Evolutionary conservation across 37 sponge, comb jelly and placozoan species (phyloP).

Genomic region (Aphrocallistes beatrix): DNA sequence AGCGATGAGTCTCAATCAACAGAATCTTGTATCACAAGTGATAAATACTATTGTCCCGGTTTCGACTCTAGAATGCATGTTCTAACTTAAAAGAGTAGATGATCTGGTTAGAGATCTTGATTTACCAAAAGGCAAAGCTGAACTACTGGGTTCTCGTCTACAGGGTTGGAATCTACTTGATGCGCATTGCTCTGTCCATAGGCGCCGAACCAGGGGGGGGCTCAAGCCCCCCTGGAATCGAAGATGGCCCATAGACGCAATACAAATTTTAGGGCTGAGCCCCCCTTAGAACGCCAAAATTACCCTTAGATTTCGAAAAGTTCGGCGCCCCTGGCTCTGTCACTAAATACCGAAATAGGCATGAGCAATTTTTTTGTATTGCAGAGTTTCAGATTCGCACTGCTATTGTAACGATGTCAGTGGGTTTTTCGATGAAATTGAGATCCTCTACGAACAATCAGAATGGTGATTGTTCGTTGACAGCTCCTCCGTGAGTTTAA

Average conservation of each 20-base stretch:
- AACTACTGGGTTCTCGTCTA: neutral
- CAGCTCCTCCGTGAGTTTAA: neutral
- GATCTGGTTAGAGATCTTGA: neutral
- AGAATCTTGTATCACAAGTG: neutral
- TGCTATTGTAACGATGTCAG: neutral
- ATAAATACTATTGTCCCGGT: neutral
- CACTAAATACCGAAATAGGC: neutral
- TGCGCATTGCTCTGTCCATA: neutral
- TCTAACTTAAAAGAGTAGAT: neutral
- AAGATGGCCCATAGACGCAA: too few relatives aligned
- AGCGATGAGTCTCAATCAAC: neutral
- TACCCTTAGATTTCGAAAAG: too few relatives aligned
- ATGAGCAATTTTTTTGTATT: neutral
- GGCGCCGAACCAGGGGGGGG: too few relatives aligned
- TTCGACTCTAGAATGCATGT: neutral
- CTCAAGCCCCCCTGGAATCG: too few relatives aligned
- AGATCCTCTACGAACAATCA: too few relatives aligned
- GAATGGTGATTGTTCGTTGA: neutral
- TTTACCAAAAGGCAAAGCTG: neutral
- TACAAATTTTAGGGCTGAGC: too few relatives aligned
- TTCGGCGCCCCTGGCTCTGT: too few relatives aligned
- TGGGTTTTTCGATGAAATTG: neutral
- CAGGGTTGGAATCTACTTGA: neutral
- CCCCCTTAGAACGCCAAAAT: too few relatives aligned
- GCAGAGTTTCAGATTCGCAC: too few relatives aligned